Conservation (phyloP, 2,888 invertebrate species). For the Leptura quadrifasciata region DNA sequence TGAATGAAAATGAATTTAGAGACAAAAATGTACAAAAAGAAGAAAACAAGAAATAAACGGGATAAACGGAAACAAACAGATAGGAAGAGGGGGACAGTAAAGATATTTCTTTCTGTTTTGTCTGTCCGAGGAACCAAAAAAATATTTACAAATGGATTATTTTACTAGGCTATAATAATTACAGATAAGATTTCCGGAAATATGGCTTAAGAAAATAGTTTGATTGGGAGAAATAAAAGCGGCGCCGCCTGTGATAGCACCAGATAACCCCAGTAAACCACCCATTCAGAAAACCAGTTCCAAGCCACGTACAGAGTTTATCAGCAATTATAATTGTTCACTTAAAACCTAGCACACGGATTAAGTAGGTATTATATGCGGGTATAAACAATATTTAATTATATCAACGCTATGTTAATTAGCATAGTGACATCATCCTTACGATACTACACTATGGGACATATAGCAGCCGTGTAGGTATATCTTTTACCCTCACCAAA, state of each 20-base stretch:
- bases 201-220: background rate
- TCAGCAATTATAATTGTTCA: background rate
- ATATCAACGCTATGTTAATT: constrained; percentile 19
- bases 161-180: no score
- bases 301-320: background rate
- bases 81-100: no score
- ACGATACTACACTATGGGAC: background rate
- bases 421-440: constrained; percentile 35
- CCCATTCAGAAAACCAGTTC: constrained; percentile 16
- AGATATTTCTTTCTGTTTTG: no score
- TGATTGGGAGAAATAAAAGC: background rate
- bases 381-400: background rate
- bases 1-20: no score
- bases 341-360: background rate
- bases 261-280: constrained; percentile 15
- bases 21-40: no score
- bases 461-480: constrained; percentile 22
- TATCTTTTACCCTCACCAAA: constrained; percentile 42
- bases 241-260: background rate
- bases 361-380: background rate
- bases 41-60: no score
- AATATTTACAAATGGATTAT: no score
- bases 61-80: no score
- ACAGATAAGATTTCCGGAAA: no score
- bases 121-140: no score